Percentiles rank a stretch among this genome's conserved stretches.
Evolutionary conservation across 2,113 vertebrate genomes (phyloP).

Genomic region (Camelus dromedarius): DNA sequence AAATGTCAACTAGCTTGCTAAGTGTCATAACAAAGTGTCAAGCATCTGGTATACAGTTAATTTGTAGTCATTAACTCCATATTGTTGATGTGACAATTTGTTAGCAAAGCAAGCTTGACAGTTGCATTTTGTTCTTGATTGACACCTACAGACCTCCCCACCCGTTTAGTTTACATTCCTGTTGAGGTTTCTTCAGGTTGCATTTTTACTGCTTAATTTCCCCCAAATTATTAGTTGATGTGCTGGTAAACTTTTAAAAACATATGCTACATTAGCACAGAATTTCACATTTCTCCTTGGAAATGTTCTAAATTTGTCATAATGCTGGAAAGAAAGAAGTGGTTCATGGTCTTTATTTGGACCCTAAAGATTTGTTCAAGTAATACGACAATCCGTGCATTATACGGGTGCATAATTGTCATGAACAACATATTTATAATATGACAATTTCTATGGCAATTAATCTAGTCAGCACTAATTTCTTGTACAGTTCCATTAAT

Average conservation of each 20-base stretch:
- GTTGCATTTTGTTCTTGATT: constrained; percentile 93
- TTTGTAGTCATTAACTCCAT: constrained; percentile 96
- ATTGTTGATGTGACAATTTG: constrained; percentile 96
- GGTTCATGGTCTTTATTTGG: constrained; percentile 47
- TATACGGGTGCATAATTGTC: constrained; percentile 51
- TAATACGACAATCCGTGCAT: constrained; percentile 43
- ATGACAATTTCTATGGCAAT: constrained; percentile 70
- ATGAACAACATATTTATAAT: constrained; percentile 72
- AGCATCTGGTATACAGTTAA: constrained; percentile 96
- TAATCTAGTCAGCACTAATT: constrained; percentile 75
- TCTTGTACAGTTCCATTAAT: constrained; percentile 72
- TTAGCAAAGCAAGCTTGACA: constrained; percentile 95
- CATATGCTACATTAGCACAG: constrained; percentile 23
- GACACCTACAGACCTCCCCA: constrained; percentile 91
- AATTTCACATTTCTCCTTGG: constrained; percentile 24
- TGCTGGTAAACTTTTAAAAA: constrained; percentile 73
- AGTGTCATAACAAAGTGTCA: constrained; percentile 95
- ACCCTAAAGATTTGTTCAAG: constrained; percentile 64
- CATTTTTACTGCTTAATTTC: constrained; percentile 84
- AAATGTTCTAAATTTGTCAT: constrained; percentile 38
- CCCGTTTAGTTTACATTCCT: constrained; percentile 88
- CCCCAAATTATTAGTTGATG: constrained; percentile 76
- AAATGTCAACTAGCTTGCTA: constrained; percentile 94
- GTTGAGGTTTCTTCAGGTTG: constrained; percentile 87
- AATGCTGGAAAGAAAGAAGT: constrained; percentile 38